Percentiles rank a stretch among this genome's conserved stretches.
These are phyloP conservation scores for Pristionchus mayeri DNA, from an alignment of 2,888 invertebrate species.

Conservation along the genomic window DNA sequence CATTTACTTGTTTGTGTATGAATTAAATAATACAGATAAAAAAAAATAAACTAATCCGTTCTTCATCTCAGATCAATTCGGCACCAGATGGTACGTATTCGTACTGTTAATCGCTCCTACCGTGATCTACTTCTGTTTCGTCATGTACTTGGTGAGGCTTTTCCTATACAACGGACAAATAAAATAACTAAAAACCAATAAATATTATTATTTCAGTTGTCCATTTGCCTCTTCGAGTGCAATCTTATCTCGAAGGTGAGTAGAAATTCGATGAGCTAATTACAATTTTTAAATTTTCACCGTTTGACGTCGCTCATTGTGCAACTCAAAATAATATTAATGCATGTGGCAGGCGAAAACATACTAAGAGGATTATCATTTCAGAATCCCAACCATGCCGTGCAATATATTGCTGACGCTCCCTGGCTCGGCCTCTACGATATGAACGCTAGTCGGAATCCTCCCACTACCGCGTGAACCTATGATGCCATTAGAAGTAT, in stretches of 20 bases:
- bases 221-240: slow-evolving; percentile 62
- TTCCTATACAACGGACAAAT: not conserved
- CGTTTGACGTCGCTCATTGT: not conserved
- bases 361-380: not conserved
- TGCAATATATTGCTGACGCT: slow-evolving; percentile 32
- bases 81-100: slow-evolving; percentile 77
- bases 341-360: too few relatives aligned
- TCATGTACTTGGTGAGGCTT: slow-evolving; percentile 83
- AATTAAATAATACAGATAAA: too few relatives aligned
- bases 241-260: slow-evolving; percentile 57
- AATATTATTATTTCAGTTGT: slow-evolving; percentile 53
- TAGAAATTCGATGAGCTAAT: too few relatives aligned
- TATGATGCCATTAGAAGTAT: not conserved
- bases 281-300: not conserved
- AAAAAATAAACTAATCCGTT: too few relatives aligned
- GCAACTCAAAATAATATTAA: too few relatives aligned
- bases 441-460: slow-evolving; percentile 4
- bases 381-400: slow-evolving; percentile 10
- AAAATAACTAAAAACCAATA: not conserved
- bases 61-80: slow-evolving; percentile 67
- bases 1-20: too few relatives aligned
- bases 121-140: slow-evolving; percentile 84
- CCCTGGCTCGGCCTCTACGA: slow-evolving; percentile 20
- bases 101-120: slow-evolving; percentile 80
- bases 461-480: not conserved